Percentiles rank a stretch among this genome's conserved stretches.
These are phyloP conservation scores for Scophthalmus maximus DNA, from an alignment of 2,113 vertebrate genomes.

Conservation along the genomic window DNA sequence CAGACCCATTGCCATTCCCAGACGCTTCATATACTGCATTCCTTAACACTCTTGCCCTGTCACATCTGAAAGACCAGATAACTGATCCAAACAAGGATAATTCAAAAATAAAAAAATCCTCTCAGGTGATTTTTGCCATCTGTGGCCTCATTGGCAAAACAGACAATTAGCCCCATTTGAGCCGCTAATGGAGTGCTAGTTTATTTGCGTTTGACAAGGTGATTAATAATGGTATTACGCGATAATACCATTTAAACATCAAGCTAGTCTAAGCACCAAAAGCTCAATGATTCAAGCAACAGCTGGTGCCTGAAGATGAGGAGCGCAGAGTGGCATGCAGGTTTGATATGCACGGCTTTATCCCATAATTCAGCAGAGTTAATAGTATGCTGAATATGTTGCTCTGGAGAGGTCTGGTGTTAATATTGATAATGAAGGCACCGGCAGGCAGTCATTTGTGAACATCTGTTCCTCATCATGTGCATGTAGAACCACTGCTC, in stretches of 20 bases:
- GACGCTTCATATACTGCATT: constrained; percentile 11
- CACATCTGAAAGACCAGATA: not conserved
- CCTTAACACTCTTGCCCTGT: not conserved
- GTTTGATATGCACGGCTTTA: not conserved
- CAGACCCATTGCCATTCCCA: constrained; percentile 9
- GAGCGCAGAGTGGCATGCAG: not conserved
- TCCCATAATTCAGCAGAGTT: not conserved
- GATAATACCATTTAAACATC: not conserved
- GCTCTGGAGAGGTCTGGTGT: constrained; percentile 1
- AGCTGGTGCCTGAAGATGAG: not conserved
- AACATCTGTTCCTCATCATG: constrained; percentile 51
- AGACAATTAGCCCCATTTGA: not conserved
- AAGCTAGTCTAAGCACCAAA: not conserved
- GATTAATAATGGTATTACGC: not conserved
- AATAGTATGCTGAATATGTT: constrained; percentile 20
- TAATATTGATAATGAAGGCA: constrained; percentile 43
- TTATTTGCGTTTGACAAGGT: not conserved
- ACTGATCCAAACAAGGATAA: not conserved
- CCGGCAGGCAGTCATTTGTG: constrained; percentile 34
- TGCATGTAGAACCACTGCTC: constrained; percentile 4
- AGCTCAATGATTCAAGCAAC: not conserved
- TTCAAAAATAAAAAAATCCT: not conserved
- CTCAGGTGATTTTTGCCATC: no score
- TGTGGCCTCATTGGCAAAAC: no score
- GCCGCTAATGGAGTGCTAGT: not conserved